Evolutionary conservation across 2,113 vertebrate species (phyloP), one percentile per base, ranked within the genome.

Genomic region (Aramus guarauna): DNA sequence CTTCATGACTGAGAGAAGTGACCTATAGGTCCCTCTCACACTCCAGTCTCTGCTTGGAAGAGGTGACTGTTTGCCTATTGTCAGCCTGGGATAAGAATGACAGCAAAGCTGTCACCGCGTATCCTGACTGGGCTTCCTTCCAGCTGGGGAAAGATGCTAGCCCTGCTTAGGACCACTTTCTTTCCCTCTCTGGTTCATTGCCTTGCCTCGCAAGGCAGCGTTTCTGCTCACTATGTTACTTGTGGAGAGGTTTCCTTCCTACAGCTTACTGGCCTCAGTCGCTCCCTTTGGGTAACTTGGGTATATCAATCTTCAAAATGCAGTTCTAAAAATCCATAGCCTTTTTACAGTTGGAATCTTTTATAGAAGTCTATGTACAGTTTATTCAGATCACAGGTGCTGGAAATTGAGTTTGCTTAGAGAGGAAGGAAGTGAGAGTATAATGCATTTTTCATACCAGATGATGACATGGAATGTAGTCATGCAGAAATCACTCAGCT

Each of bases 401-500:
- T 96, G 52, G 68, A 94, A 96, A 84, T 7, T 24, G 75, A 86
- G 79, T 90, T 96, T 63, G 29, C 82, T 76, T 76, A 27, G 59
- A 81, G 85, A 86, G 88, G 87, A 91, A 92, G 90, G 94, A 96
- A 95, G 85, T 63, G 66, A 95, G 83, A 87, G 55, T 55, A 94
- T 68, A 96, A 94, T 91, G 69, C 43, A 92, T 95, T 96, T 96
- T 96, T 97, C 92, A 91, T 88, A 95, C 53, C 83, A 93, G 88
- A 93, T 48, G 76, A 96, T 93, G 80, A 86, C 86, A 86, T 84
- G 69, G 68, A 95, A 94, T 32, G 80, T 79, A 92, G 91, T 90
- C 85, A 75, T 79, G 89, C 78, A 97, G 67, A 91, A 94, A 96
- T 88, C 91, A 64, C 85, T 69, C 69, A 39, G 62, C 66, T 85